These are phyloP conservation scores for Phyllostomus discolor DNA, from an alignment of 2,113 vertebrate genomes.

Conservation along the genomic window DNA sequence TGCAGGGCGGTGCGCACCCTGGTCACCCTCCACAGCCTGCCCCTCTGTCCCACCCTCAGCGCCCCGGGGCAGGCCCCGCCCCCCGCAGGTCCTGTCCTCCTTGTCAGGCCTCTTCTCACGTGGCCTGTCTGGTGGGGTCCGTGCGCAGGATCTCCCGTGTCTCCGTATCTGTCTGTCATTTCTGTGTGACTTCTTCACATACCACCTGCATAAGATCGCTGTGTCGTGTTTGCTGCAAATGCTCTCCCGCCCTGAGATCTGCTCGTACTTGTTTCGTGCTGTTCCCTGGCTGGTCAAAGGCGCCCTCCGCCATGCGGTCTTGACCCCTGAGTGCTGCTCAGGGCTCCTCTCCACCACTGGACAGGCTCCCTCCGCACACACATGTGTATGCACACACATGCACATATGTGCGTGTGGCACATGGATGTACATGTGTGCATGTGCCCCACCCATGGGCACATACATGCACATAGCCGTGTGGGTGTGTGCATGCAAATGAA, in stretches of 20 bases:
- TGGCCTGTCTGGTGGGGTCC: not conserved
- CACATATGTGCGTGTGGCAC: not conserved
- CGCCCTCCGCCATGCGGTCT: not conserved
- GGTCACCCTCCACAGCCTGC: rapidly evolving
- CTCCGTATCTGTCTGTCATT: not conserved
- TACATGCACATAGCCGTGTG: too few relatives aligned
- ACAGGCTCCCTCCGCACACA: not conserved
- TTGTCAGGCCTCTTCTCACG: not conserved
- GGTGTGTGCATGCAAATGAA: not conserved
- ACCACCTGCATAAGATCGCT: rapidly evolving
- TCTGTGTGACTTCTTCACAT: not conserved
- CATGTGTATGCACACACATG: rapidly evolving
- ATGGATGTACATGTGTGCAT: rapidly evolving
- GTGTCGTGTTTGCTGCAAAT: not conserved
- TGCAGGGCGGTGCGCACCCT: rapidly evolving
- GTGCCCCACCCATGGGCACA: too few relatives aligned
- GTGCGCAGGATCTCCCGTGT: rapidly evolving
- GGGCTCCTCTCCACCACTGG: not conserved
- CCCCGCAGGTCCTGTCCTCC: not conserved
- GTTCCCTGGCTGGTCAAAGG: not conserved
- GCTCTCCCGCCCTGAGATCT: not conserved
- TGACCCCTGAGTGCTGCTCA: not conserved
- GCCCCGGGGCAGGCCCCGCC: not conserved
- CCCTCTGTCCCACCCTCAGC: rapidly evolving
- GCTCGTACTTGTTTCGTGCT: not conserved